Base-by-base conservation (phyloP, 2,113 vertebrate species). In the Lamprotornis superbus region DNA sequence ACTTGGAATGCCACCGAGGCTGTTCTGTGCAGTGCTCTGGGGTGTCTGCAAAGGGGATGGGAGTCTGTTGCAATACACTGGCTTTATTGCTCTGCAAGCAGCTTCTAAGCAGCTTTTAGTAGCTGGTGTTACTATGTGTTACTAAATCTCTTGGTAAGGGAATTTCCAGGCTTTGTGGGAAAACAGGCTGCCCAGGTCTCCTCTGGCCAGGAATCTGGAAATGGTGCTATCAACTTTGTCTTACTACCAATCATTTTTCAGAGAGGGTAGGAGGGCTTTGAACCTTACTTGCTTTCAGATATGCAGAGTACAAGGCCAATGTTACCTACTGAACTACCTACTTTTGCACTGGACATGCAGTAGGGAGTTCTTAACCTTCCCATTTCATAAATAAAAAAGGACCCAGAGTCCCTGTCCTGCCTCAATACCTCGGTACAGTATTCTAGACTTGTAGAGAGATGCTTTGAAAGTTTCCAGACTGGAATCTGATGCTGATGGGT, bases 1-100 rank as follows among this genome's bases (percentile, higher is more conserved):
- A 81, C 50, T 70, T 87, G 90, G 94, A 96, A 96, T 95, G 93
- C 40, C 76, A 89, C 93, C 16, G 9, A 89, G 55, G 90, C 94
- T 95, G 94, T 95, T 96, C 50, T 85, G 39, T 50, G 42, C 3
- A 3, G 44, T 49, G 57, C 57, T 2, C 11, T 67, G 69, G 39
- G 80, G 57, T 71, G 75, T 47, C 90, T 86, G 79, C 76, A 85
- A 42, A 82, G 39, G 40, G 63, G 31, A 76, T 76, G 68, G 52
- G 68, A 93, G 50, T 49, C 71, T 96, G 82, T 96, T 70, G 93
- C 92, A 95, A 95, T 31, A 80, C 33, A 9, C n/a, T 30, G 82
- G 55, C 56, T 81, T 77, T 90, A 74, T 93, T 95, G 85, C 93
- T 90, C 79, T 77, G 8, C 75, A 27, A 21, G 82, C 63, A 67